Base-by-base conservation (phyloP, 1,140 invertebrate genomes). In the Ctenoplectra terminalis region DNA sequence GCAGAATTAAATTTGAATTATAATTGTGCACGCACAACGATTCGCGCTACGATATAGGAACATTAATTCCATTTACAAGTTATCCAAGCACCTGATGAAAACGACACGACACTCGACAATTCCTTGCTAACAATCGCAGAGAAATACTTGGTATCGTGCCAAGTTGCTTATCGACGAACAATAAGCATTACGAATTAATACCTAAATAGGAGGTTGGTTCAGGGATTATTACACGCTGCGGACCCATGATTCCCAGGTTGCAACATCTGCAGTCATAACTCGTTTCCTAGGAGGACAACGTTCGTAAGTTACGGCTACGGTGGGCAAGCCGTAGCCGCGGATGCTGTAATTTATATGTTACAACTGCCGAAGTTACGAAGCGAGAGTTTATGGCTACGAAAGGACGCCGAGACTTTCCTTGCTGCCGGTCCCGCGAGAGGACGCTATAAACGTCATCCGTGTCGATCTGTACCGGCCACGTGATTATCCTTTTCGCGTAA, bases 341-440 rank as follows among this genome's bases (percentile, higher is more conserved):
- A 74, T 43, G 48, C 73, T 79, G 85, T 83, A 86, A 87, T 87
- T 87, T 86, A 86, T 87, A 83, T 37, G 85, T 86, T 83, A 86
- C 81, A 83, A 87, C 75, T 87, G 84, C 80, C 85, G 66, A 86
- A 87, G 84, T 86, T 87, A 69, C 75, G 61, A 74, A 83, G 75
- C 70, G 71, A 80, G 61, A 72, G 74, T 80, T 86, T 87, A 75
- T 66, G 17, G 40, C 73, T 48, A 15, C 23, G 13, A 79, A 56
- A 71, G 48, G 64, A 79, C 40, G n/a, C 37, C 60, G 31, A 6
- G 23, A 43, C 40, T 29, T 15, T 26, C 29, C n/a, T 46, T 58
- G 37, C 52, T 23, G 31, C 17, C 31, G 54, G 4, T 8, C 29
- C 20, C 43, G 58, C 50, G 50, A 52, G 50, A 52, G 29, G 64